These are phyloP conservation scores for Sinocyclocheilus anophthalmus DNA, from an alignment of 2,113 vertebrate species.

Conservation along the genomic window DNA sequence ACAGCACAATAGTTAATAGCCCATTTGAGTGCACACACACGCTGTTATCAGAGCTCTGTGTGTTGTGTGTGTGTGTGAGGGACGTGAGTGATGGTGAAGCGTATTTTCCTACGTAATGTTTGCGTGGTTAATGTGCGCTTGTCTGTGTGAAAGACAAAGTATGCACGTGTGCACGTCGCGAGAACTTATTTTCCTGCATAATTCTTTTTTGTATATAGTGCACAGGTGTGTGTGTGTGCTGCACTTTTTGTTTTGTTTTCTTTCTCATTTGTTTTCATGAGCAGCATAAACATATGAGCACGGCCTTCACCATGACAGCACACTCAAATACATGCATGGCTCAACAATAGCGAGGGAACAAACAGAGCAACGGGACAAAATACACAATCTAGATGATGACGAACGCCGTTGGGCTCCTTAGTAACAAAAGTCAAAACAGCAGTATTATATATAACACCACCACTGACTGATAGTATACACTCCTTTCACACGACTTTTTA, in stretches of 20 bases:
- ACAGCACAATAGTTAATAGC: conserved; percentile 21
- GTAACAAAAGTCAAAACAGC: not conserved
- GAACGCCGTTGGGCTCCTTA: not conserved
- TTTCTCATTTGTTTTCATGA: not conserved
- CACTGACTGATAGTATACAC: too few species aligned
- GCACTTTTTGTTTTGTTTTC: not conserved
- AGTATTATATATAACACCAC: too few species aligned
- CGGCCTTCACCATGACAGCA: not conserved
- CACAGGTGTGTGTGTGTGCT: not conserved
- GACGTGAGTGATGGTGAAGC: not conserved
- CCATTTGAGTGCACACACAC: conserved; percentile 3
- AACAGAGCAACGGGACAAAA: conserved; percentile 2
- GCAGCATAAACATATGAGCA: not conserved
- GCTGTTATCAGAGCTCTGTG: not conserved
- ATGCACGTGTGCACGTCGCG: not conserved
- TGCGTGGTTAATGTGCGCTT: not conserved
- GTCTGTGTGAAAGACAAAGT: conserved; percentile 6
- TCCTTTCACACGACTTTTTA: too few species aligned
- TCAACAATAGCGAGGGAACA: not conserved
- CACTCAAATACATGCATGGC: not conserved
- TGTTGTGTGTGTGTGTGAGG: conserved; percentile 3
- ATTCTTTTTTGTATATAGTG: not conserved
- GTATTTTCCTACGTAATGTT: conserved; percentile 11
- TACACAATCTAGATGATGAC: not conserved
- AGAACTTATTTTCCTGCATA: not conserved